phyloP scores from a whole-genome alignment of 1,140 invertebrate genomes.

The Drosophila asahinai region DNA sequence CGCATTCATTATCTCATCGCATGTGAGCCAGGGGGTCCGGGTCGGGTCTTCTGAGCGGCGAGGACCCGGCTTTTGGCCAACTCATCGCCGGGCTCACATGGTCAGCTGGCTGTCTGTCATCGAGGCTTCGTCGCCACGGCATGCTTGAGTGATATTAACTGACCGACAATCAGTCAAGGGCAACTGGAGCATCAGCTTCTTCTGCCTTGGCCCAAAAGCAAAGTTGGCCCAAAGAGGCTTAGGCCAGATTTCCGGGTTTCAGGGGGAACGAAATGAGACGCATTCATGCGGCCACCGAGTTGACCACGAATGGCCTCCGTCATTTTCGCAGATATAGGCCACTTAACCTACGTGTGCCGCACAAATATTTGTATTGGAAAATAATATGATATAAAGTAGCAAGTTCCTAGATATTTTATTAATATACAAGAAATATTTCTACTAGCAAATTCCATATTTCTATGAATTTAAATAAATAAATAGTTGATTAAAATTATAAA shows the following conservation, averaged over 20 bases:
- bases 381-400: neutral
- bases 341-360: slow-evolving; percentile 22
- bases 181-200: slow-evolving; percentile 44
- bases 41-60: neutral
- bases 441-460: no score
- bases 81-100: slow-evolving; percentile 73
- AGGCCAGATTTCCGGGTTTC: slow-evolving; percentile 63
- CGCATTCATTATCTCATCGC: slow-evolving; percentile 81
- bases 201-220: slow-evolving; percentile 24
- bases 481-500: no score
- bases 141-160: slow-evolving; percentile 83
- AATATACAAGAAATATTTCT: no score
- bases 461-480: no score
- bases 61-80: slow-evolving; percentile 60
- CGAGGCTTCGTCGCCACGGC: slow-evolving; percentile 58
- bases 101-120: slow-evolving; percentile 46
- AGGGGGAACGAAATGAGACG: neutral
- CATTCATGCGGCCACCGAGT: slow-evolving; percentile 52
- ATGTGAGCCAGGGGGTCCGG: slow-evolving; percentile 24
- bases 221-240: slow-evolving; percentile 56
- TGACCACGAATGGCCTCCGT: slow-evolving; percentile 50
- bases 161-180: slow-evolving; percentile 78
- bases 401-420: neutral
- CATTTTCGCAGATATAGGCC: slow-evolving; percentile 39
- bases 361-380: neutral